Evolutionary conservation across 2,888 invertebrate genomes (phyloP).

Genomic region (Sphaerolaimus hirsutus): DNA sequence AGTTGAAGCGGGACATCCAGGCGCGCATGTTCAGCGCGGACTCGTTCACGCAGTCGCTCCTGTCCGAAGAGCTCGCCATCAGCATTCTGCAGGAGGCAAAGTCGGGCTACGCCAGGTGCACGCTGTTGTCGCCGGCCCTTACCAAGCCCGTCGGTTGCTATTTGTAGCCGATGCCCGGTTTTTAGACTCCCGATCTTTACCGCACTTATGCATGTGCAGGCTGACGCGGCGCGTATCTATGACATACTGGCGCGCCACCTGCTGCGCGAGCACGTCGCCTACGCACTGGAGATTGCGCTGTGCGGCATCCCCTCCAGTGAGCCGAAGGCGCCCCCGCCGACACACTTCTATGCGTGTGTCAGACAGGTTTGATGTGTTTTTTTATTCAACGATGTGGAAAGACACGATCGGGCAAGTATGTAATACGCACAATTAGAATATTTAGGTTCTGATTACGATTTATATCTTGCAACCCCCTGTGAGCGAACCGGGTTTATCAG

Average conservation of each 20-base stretch:
- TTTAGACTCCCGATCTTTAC: constrained; percentile 13
- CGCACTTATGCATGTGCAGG: constrained; percentile 47
- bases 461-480: too few relatives aligned
- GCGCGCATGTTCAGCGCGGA: constrained; percentile 77
- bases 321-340: constrained; percentile 58
- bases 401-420: too few relatives aligned
- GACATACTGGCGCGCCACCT: constrained; percentile 61
- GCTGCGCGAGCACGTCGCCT: constrained; percentile 74
- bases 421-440: too few relatives aligned
- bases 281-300: constrained; percentile 73
- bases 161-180: neutral
- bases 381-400: constrained; percentile 49
- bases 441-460: too few relatives aligned
- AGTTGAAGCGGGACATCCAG: constrained; percentile 69
- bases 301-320: constrained; percentile 40
- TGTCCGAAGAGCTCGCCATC: constrained; percentile 77
- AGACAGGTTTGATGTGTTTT: neutral
- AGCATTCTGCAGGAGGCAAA: constrained; percentile 60
- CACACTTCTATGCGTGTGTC: constrained; percentile 57
- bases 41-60: constrained; percentile 82
- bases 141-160: neutral
- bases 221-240: constrained; percentile 44
- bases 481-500: too few relatives aligned
- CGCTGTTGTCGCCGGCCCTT: neutral
- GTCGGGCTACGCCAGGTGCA: too few relatives aligned